A percentile compares a stretch with the other conserved stretches of the same genome.
These are phyloP conservation scores for Drosophila prolongata DNA, from an alignment of 2,888 invertebrate genomes.

Conservation along the genomic window DNA sequence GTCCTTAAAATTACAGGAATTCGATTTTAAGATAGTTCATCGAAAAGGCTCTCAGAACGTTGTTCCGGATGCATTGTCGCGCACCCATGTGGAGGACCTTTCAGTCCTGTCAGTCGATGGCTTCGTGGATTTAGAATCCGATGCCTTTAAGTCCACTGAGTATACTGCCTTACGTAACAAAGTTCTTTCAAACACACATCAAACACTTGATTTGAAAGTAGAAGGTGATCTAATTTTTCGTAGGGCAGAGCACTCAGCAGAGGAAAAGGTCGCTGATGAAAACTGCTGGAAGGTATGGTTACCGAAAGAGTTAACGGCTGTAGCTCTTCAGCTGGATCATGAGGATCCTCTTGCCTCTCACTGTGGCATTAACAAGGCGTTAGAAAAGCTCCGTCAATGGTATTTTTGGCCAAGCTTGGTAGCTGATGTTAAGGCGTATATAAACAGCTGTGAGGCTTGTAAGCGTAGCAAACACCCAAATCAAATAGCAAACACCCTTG, in stretches of 20 bases:
- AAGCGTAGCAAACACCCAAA: not conserved
- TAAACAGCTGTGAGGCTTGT: constrained; percentile 1
- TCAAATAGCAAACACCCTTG: not conserved
- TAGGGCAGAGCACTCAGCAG: not conserved
- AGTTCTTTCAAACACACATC: too few species aligned
- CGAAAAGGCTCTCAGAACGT: too few species aligned
- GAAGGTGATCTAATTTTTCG: not conserved
- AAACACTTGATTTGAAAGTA: not conserved
- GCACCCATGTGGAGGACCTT: too few species aligned
- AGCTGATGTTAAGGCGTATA: not conserved
- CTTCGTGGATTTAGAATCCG: too few species aligned
- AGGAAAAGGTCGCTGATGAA: not conserved
- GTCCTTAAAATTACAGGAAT: too few species aligned
- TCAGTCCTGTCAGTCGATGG: too few species aligned
- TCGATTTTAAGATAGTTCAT: too few species aligned
- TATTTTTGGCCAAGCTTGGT: constrained; percentile 4
- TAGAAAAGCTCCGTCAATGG: not conserved
- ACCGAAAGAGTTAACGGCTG: not conserved
- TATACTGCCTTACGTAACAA: too few species aligned
- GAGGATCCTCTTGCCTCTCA: not conserved
- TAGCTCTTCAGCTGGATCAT: not conserved
- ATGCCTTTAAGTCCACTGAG: too few species aligned
- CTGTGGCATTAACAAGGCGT: not conserved
- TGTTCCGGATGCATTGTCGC: too few species aligned
- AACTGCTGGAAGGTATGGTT: too few species aligned